Base-by-base conservation (phyloP, 2,888 invertebrate genomes). In the Caenorhabditis sp. region DNA sequence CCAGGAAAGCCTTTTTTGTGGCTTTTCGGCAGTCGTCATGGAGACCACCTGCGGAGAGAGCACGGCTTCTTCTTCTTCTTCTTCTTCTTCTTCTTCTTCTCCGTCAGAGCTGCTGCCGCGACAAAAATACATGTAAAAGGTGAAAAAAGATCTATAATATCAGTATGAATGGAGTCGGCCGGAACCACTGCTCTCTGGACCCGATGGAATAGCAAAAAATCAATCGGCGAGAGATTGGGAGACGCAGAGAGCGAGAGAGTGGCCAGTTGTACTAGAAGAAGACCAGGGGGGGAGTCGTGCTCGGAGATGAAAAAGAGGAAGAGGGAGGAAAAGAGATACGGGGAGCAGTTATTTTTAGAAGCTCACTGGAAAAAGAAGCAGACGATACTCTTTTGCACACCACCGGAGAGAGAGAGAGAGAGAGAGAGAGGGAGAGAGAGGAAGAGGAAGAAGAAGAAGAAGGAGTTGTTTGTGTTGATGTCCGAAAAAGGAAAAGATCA, bases 221-320 rank as follows among this genome's bases (percentile, higher is more conserved):
- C n/a, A n/a, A n/a, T n/a, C n/a, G n/a, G 7, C 37, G 13, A 62
- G 52, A 52, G 50, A 62, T 50, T 52, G 15, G 55, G 58, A 68
- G 59, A 58, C 50, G 41, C 24, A 66, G 66, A 46, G 43, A 32
- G 45, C 6, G 15, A 39, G 37, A 35, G 66, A 68, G 68, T 68
- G 68, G 58, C 68, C 68, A 59, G 68, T 68, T 68, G 66, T 68
- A 68, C 66, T 68, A 58, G 66, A 53, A 55, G 17, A 8, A 46
- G 55, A 43, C 32, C 6, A 20, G 27, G 37, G 37, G 45, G 22
- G 48, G 30, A 59, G 46, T 46, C 32, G 26, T 30, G 39, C 39
- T 43, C 45, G 32, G 35, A 46, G 58, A 58, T 22, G 15, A 43
- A 24, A 39, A 30, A 43, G 39, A 24, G 41, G 5, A 20, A 45